These are phyloP conservation scores for Ataeniobius toweri DNA, from an alignment of 2,797 vertebrate species.

Conservation along the genomic window DNA sequence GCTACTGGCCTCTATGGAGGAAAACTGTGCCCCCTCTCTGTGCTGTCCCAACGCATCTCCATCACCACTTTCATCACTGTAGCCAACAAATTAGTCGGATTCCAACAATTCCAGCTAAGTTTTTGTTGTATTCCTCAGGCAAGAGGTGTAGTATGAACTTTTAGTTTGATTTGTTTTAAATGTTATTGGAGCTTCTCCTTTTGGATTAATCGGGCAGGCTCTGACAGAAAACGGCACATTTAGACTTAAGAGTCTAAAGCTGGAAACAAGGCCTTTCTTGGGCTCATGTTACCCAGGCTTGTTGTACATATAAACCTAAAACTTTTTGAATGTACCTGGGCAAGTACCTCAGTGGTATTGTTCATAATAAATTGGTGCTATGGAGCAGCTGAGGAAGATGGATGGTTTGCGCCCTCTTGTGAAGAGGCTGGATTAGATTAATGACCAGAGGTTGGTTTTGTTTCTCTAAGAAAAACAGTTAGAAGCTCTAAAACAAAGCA, in stretches of 20 bases:
- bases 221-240: slow-evolving; percentile 25
- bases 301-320: neutral
- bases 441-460: neutral
- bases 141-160: neutral
- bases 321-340: neutral
- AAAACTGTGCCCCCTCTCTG: neutral
- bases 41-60: slow-evolving; percentile 45
- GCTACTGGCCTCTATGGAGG: slow-evolving; percentile 27
- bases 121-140: neutral
- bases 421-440: neutral
- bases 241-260: slow-evolving; percentile 1
- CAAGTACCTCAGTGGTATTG: neutral
- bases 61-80: slow-evolving; percentile 30
- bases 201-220: neutral
- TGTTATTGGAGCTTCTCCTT: neutral
- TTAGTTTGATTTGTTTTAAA: neutral
- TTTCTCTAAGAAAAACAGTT: too few species aligned
- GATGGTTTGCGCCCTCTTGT: neutral
- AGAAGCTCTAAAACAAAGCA: too few species aligned
- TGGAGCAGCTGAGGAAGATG: neutral
- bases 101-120: neutral
- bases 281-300: too few species aligned
- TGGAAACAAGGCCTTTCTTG: neutral
- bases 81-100: slow-evolving; percentile 4
- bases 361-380: neutral